Conservation (phyloP, 30 jellyfish, hydroid and myxozoan species). For the Catostylus mosaicus region DNA sequence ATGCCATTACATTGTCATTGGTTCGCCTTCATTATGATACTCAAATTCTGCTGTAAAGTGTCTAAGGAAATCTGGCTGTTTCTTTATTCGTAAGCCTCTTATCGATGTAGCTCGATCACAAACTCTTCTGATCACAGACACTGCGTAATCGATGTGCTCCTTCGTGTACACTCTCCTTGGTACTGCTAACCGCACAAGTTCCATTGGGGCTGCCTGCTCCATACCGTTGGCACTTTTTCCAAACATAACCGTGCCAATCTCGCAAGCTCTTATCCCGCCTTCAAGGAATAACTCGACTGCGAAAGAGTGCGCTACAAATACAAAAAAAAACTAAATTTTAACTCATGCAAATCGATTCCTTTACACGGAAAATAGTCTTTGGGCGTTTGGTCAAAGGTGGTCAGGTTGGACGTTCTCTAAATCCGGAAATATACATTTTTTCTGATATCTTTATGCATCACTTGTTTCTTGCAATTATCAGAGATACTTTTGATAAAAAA, state of each 20-base stretch:
- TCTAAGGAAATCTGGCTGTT: slow-evolving; percentile 42
- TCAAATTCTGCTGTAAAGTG: slow-evolving; percentile 81
- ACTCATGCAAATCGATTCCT: too few species aligned
- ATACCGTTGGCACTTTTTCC: slow-evolving; percentile 60
- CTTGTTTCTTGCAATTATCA: too few species aligned
- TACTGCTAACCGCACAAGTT: slow-evolving; percentile 72
- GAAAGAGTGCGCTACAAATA: slow-evolving; percentile 43
- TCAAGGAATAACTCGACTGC: slow-evolving; percentile 61
- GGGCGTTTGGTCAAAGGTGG: too few species aligned
- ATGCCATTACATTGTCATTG: slow-evolving; percentile 70
- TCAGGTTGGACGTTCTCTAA: too few species aligned
- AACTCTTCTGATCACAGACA: slow-evolving; percentile 42
- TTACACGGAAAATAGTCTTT: too few species aligned
- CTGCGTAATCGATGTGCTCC: slow-evolving; percentile 72
- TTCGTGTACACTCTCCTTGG: slow-evolving; percentile 71
- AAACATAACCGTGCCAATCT: slow-evolving; percentile 76
- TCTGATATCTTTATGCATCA: too few species aligned
- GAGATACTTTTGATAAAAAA: too few species aligned
- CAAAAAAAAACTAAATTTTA: too few species aligned
- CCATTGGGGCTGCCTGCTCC: slow-evolving; percentile 75
- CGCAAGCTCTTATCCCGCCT: slow-evolving; percentile 72
- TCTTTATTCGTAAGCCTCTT: slow-evolving; percentile 48
- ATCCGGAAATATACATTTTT: too few species aligned
- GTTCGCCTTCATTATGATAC: slow-evolving; percentile 13
- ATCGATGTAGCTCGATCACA: slow-evolving; percentile 4